phyloP scores from a whole-genome alignment of 2,888 invertebrate genomes.

The Sarcophaga variegata region DNA sequence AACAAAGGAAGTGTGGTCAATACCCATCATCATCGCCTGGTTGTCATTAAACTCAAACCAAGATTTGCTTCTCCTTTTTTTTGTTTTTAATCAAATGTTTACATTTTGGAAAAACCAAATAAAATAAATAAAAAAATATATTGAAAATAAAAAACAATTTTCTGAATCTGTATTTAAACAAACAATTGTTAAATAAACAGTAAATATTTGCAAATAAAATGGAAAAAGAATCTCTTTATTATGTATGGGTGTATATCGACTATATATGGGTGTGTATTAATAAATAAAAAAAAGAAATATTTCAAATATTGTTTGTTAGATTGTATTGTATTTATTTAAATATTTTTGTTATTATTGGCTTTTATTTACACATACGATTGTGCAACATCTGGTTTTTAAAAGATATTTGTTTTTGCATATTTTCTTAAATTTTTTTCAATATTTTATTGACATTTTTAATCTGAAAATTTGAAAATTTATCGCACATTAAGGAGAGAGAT shows the following conservation, averaged over 20 bases:
- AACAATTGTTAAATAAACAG: slow-evolving; percentile 59
- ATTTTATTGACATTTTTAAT: neutral
- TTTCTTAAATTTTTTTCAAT: neutral
- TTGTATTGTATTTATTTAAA: slow-evolving; percentile 17
- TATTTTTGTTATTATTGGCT: slow-evolving; percentile 9
- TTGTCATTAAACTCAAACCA: slow-evolving; percentile 19
- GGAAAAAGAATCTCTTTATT: slow-evolving; percentile 1
- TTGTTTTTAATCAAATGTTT: slow-evolving; percentile 39
- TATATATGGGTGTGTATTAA: slow-evolving; percentile 16
- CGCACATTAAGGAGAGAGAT: neutral
- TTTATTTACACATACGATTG: slow-evolving; percentile 21
- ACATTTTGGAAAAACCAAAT: slow-evolving; percentile 3
- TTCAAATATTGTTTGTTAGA: slow-evolving; percentile 7
- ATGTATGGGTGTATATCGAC: too few species aligned
- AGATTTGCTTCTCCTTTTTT: neutral
- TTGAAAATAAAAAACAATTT: slow-evolving; percentile 10
- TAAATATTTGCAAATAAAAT: slow-evolving; percentile 53
- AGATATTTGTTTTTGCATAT: neutral
- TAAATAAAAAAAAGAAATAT: slow-evolving; percentile 36
- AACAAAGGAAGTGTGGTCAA: slow-evolving; percentile 47
- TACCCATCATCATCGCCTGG: neutral
- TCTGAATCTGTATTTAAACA: slow-evolving; percentile 26
- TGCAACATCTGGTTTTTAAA: slow-evolving; percentile 55
- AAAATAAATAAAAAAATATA: too few species aligned
- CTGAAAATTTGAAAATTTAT: neutral